A percentile compares a stretch with the other conserved stretches of the same genome.
These are phyloP conservation scores for Cephonodes hylas DNA, from an alignment of 2,888 invertebrate genomes.

Conservation along the genomic window DNA sequence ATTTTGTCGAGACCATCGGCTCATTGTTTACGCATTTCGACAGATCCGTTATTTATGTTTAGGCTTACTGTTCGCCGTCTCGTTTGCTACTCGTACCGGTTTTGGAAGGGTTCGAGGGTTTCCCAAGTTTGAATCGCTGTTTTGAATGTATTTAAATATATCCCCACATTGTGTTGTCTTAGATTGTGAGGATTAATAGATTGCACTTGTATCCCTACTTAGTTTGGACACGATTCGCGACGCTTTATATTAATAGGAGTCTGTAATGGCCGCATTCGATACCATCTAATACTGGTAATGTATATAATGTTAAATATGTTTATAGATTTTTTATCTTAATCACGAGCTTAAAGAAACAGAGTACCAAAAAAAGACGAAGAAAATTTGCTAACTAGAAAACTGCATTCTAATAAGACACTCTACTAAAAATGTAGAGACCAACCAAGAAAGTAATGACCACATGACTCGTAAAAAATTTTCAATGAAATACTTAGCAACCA, in stretches of 20 bases:
- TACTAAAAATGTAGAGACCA: too few relatives aligned
- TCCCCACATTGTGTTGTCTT: conserved; percentile 1
- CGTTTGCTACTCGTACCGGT: conserved; percentile 45
- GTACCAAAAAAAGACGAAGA: too few relatives aligned
- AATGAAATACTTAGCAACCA: too few relatives aligned
- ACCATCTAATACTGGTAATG: too few relatives aligned
- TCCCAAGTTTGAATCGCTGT: conserved; percentile 17
- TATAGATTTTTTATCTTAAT: too few relatives aligned
- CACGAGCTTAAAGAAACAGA: too few relatives aligned
- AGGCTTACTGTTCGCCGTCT: conserved; percentile 53
- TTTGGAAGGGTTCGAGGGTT: conserved; percentile 48
- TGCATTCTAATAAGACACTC: too few relatives aligned
- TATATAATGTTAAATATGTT: too few relatives aligned
- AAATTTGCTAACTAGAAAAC: too few relatives aligned
- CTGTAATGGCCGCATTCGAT: background rate
- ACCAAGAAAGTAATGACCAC: too few relatives aligned
- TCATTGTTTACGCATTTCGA: conserved; percentile 74
- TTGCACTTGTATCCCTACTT: too few relatives aligned
- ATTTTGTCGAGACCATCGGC: conserved; percentile 50
- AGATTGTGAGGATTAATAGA: background rate
- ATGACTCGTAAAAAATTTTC: too few relatives aligned
- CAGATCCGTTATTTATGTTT: conserved; percentile 76
- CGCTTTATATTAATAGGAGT: background rate
- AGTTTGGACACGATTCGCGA: background rate
- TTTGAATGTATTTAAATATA: conserved; percentile 5